A percentile compares a stretch with the other conserved stretches of the same genome.
Evolutionary conservation across 2,113 vertebrate species (phyloP).

Genomic region (Poeciliopsis turrubarensis): DNA sequence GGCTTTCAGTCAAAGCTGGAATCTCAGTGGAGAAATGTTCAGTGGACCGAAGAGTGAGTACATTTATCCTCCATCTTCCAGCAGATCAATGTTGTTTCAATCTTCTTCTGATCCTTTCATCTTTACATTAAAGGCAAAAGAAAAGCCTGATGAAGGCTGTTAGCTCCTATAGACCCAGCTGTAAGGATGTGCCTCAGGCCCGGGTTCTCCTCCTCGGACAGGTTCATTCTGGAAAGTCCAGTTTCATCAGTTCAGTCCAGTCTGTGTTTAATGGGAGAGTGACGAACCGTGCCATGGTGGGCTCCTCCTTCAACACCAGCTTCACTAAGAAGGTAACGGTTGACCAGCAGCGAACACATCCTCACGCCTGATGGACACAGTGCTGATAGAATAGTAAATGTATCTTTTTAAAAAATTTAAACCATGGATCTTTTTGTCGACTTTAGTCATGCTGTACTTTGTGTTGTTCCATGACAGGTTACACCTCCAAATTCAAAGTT

Average conservation of each 20-base stretch:
- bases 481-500: too few species aligned
- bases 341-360: rapidly evolving
- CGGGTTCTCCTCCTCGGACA: constrained; percentile 78
- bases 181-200: constrained; percentile 43
- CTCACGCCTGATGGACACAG: background rate
- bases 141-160: constrained; percentile 60
- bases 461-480: too few species aligned
- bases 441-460: too few species aligned
- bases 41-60: constrained; percentile 74
- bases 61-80: background rate
- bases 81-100: background rate
- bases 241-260: constrained; percentile 81
- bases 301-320: constrained; percentile 59
- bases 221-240: constrained; percentile 77
- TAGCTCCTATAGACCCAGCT: constrained; percentile 59
- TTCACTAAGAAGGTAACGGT: constrained; percentile 78
- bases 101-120: background rate
- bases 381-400: too few species aligned
- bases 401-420: too few species aligned
- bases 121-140: constrained; percentile 50
- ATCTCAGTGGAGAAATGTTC: constrained; percentile 58
- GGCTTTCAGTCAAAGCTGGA: rapidly evolving
- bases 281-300: constrained; percentile 78
- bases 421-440: too few species aligned
- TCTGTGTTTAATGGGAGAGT: constrained; percentile 77